phyloP scores from a whole-genome alignment of 2,113 vertebrate species.

The Limanda limanda region DNA sequence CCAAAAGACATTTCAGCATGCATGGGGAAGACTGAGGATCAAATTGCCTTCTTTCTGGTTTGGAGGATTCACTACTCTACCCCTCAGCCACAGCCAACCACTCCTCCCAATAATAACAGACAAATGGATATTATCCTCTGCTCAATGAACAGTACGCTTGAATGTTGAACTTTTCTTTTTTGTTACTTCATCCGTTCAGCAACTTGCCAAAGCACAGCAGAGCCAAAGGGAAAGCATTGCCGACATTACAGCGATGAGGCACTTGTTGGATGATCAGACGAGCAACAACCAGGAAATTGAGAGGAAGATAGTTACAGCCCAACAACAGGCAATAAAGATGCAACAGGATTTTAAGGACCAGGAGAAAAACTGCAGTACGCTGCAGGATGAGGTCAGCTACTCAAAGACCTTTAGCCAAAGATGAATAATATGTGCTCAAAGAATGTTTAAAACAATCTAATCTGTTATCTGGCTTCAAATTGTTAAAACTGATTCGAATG shows the following conservation, averaged over 20 bases:
- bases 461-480: background rate
- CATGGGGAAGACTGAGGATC: too few species aligned
- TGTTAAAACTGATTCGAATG: background rate
- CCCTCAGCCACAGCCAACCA: too few species aligned
- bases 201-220: slow-evolving; percentile 85
- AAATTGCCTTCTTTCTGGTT: too few species aligned
- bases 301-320: slow-evolving; percentile 82
- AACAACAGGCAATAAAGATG: slow-evolving; percentile 81
- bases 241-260: slow-evolving; percentile 84
- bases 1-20: too few species aligned
- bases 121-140: too few species aligned
- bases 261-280: slow-evolving; percentile 86
- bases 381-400: slow-evolving; percentile 86
- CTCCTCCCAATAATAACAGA: background rate
- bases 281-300: slow-evolving; percentile 90
- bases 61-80: too few species aligned
- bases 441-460: background rate
- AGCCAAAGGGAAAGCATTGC: slow-evolving; percentile 83
- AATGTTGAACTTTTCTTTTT: background rate
- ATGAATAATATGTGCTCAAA: background rate
- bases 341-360: slow-evolving; percentile 81
- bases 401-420: background rate
- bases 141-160: background rate
- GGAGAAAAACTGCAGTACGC: slow-evolving; percentile 77
- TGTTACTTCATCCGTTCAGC: slow-evolving; percentile 71